Evolutionary conservation across 2,113 vertebrate species (phyloP), one percentile per base, ranked within the genome.

Genomic region (Psophia crepitans): DNA sequence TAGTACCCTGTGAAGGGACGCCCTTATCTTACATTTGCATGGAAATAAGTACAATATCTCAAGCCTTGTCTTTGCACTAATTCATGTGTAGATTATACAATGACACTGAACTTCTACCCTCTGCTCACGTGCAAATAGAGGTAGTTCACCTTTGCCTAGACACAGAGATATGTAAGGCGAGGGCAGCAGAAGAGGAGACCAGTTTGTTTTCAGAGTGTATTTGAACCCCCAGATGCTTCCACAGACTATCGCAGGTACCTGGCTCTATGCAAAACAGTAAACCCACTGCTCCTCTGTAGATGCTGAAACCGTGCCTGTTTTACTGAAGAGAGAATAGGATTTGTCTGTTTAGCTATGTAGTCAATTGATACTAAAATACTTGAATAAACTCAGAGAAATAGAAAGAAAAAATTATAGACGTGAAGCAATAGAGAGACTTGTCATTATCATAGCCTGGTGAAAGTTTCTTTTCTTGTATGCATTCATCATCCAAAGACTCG

Each of bases 381-480:
- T 89, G 65, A 81, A 82, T 82, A 87, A 95, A 49, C 41, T 56
- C 37, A 28, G 44, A 79, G 81, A 84, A 85, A 82, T 24, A 57
- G 56, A 54, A 86, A 81, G 48, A n/a, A 73, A 92, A 73, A 48
- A 64, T 43, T 73, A 60, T 8, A 95, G 84, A 84, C 82, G 28
- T 46, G 70, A 81, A 93, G 48, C 26, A 76, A 35, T 53, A 60
- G 75, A 83, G 9, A 83, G 30, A 48, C 17, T 79, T 94, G 65
- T 78, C 73, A 65, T 94, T 84, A 89, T 76, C 70, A 14, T 43
- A 87, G 74, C 44, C 53, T 53, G 8, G n/a, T 90, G 86, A 44
- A 96, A 92, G 20, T 92, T 92, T 94, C 90, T 87, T 76, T 95
- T 91, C 86, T 87, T 93, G 39, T 32, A 48, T 13, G 44, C 83